These are phyloP conservation scores for Onychomys leucogaster DNA, from an alignment of 2,797 vertebrate genomes.

Conservation along the genomic window DNA sequence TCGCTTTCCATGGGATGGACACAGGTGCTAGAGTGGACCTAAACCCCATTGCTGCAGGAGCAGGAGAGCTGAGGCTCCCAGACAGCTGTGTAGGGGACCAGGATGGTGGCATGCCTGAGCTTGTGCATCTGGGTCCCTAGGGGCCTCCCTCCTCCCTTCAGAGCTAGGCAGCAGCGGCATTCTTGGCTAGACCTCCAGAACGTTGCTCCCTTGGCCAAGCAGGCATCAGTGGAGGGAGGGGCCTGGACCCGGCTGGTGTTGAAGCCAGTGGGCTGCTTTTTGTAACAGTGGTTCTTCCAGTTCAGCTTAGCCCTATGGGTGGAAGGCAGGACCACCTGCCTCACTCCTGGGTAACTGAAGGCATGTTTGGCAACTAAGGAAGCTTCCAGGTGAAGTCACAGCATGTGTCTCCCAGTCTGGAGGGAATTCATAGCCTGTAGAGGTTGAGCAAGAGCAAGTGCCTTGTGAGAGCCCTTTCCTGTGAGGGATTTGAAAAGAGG, in stretches of 20 bases:
- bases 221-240: background rate
- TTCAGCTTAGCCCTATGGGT: background rate
- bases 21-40: background rate
- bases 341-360: background rate
- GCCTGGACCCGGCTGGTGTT: conserved; percentile 23
- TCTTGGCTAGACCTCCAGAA: conserved; percentile 53
- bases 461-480: conserved; percentile 3
- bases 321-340: conserved; percentile 17
- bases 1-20: background rate
- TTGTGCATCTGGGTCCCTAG: conserved; percentile 55
- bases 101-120: conserved; percentile 52
- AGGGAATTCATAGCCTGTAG: background rate
- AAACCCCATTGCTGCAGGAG: conserved; percentile 6
- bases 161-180: conserved; percentile 37
- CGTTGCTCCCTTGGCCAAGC: conserved; percentile 26
- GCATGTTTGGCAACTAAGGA: conserved; percentile 42
- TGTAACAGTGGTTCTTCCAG: conserved; percentile 28
- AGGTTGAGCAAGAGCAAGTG: background rate
- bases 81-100: background rate
- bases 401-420: conserved; percentile 3
- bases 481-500: conserved; percentile 34
- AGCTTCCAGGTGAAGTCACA: background rate
- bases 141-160: conserved; percentile 28
- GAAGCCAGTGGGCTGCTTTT: background rate
- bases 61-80: conserved; percentile 1